Conservation (phyloP, 2,113 vertebrate species). For the Myocastor coypus region DNA sequence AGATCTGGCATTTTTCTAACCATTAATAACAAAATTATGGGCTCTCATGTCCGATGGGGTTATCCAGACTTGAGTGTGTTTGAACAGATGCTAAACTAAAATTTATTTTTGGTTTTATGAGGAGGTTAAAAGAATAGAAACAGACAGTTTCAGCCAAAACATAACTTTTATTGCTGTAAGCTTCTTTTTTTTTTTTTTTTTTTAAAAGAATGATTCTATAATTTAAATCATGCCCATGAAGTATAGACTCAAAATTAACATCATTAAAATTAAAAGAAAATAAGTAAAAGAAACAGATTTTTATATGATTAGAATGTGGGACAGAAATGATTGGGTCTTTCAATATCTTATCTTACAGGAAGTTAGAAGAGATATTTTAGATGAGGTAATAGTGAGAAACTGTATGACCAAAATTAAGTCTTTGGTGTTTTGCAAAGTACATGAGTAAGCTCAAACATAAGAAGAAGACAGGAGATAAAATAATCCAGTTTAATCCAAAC, state of each 20-base stretch:
- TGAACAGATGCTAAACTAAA: not conserved
- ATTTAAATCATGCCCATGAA: not conserved
- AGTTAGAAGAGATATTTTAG: not conserved
- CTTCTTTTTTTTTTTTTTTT: not conserved
- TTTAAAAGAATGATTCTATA: not conserved
- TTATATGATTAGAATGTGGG: not conserved
- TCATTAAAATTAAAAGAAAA: not conserved
- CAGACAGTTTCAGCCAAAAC: not conserved
- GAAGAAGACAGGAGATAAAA: not conserved
- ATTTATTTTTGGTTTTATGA: not conserved
- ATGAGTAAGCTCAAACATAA: not conserved
- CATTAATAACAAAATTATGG: not conserved
- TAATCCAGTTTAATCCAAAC: not conserved
- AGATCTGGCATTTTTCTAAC: slow-evolving; percentile 1
- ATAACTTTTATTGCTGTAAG: not conserved
- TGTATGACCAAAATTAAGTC: not conserved
- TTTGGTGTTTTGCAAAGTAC: not conserved
- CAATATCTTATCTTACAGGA: not conserved
- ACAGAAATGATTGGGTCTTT: not conserved
- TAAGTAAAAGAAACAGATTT: not conserved
- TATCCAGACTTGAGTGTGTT: not conserved
- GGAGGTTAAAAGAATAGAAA: not conserved
- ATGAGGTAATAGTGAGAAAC: not conserved
- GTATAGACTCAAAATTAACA: not conserved
- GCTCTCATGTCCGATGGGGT: not conserved